phyloP scores from a whole-genome alignment of 1,140 invertebrate species.

The Radopholus similis region DNA sequence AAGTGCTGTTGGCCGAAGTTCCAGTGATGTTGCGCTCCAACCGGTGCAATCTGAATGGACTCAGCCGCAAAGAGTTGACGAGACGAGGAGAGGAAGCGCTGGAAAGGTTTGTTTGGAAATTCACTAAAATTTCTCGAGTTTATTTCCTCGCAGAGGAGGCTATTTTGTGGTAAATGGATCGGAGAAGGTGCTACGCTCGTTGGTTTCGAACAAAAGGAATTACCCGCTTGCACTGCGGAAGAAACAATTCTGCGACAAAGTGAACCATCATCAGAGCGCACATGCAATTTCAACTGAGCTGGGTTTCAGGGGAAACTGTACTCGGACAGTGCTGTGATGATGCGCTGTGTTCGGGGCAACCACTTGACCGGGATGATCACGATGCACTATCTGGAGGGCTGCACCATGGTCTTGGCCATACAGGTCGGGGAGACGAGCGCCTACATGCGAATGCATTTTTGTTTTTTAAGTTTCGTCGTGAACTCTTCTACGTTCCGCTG shows the following conservation, averaged over 20 bases:
- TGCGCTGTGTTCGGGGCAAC: slow-evolving; percentile 52
- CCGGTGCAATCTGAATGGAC: slow-evolving; percentile 45
- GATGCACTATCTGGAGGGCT: slow-evolving; percentile 56
- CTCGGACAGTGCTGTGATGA: slow-evolving; percentile 58
- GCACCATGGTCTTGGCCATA: slow-evolving; percentile 48
- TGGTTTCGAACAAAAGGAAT: slow-evolving; percentile 55
- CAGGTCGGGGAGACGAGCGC: slow-evolving; percentile 24
- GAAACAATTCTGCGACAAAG: slow-evolving; percentile 49
- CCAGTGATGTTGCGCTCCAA: slow-evolving; percentile 58
- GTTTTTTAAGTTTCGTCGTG: slow-evolving; percentile 50
- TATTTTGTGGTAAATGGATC: slow-evolving; percentile 59
- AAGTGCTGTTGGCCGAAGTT: slow-evolving; percentile 48
- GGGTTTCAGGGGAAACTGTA: slow-evolving; percentile 39
- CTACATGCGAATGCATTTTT: background rate
- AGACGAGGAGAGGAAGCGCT: slow-evolving; percentile 48
- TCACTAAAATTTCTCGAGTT: background rate
- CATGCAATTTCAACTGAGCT: too few species aligned
- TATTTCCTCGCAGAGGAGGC: slow-evolving; percentile 31
- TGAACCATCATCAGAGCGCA: background rate
- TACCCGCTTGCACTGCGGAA: slow-evolving; percentile 53
- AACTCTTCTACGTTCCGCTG: slow-evolving; percentile 57
- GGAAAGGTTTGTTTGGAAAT: slow-evolving; percentile 29
- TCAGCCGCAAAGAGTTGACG: slow-evolving; percentile 41
- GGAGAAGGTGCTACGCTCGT: slow-evolving; percentile 55
- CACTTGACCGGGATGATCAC: slow-evolving; percentile 52